A percentile compares a stretch with the other conserved stretches of the same genome.
Conservation (phyloP, 2,888 invertebrate species). For the Taenaris catops region DNA sequence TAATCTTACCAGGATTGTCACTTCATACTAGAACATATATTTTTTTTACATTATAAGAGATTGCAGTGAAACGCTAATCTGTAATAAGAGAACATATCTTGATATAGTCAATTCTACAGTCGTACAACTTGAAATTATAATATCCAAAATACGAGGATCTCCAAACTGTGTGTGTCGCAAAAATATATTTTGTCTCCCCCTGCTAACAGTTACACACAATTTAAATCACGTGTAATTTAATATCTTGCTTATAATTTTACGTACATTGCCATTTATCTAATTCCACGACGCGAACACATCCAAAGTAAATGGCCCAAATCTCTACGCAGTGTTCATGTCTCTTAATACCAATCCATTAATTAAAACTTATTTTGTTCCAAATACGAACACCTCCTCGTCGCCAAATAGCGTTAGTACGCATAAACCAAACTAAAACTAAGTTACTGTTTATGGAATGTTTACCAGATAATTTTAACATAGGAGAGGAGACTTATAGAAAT, state of each 20-base stretch:
- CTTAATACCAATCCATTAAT: slow-evolving; percentile 77
- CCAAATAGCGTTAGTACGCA: slow-evolving; percentile 48
- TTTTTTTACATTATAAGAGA: too few relatives aligned
- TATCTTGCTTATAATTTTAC: slow-evolving; percentile 10
- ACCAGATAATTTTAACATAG: slow-evolving; percentile 19
- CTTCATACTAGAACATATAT: too few relatives aligned
- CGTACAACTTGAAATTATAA: too few relatives aligned
- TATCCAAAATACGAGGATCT: too few relatives aligned
- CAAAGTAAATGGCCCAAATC: slow-evolving; percentile 42
- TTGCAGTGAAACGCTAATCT: too few relatives aligned
- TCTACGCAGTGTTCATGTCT: slow-evolving; percentile 51
- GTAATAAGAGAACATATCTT: too few relatives aligned
- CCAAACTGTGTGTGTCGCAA: too few relatives aligned
- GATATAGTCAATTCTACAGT: too few relatives aligned
- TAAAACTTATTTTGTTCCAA: slow-evolving; percentile 74
- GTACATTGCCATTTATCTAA: slow-evolving; percentile 22
- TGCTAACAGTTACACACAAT: too few relatives aligned
- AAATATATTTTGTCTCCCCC: too few relatives aligned
- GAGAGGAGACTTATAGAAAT: slow-evolving; percentile 9
- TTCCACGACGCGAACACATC: slow-evolving; percentile 20
- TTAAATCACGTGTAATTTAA: slow-evolving; percentile 1
- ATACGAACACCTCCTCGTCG: slow-evolving; percentile 48
- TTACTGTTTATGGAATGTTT: slow-evolving; percentile 20
- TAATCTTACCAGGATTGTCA: too few relatives aligned
- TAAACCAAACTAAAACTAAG: slow-evolving; percentile 50